Percentiles rank a stretch among this genome's conserved stretches.
Evolutionary conservation across 2,113 vertebrate species (phyloP).

Genomic region (Hemicordylus capensis): DNA sequence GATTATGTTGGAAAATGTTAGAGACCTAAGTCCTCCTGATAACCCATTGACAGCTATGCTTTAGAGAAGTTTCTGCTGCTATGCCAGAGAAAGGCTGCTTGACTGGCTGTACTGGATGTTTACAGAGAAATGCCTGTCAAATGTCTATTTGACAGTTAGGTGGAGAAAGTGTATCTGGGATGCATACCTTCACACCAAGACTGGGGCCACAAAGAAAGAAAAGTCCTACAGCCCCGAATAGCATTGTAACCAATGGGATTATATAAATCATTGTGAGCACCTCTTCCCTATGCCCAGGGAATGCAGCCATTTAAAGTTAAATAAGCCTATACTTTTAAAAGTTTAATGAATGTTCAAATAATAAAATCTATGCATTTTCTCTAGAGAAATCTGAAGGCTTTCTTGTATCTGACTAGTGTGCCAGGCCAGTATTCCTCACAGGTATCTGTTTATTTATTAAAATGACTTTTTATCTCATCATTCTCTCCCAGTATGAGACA

Average conservation of each 20-base stretch:
- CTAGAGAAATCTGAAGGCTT: no score
- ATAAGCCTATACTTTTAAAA: no score
- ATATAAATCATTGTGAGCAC: background rate
- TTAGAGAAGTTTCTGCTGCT: constrained; percentile 39
- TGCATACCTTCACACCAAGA: constrained; percentile 6
- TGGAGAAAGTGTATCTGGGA: constrained; percentile 27
- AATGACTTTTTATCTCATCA: no score
- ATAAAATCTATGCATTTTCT: no score
- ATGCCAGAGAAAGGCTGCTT: accelerated
- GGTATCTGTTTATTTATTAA: no score
- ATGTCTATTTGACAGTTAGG: constrained; percentile 4
- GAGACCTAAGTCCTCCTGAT: constrained; percentile 4
- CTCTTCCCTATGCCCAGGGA: background rate
- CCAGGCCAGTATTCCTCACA: no score
- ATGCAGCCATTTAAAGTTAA: background rate
- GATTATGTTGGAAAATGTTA: constrained; percentile 59
- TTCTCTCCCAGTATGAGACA: no score
- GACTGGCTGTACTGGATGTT: background rate
- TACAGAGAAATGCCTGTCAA: constrained; percentile 20
- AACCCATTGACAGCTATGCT: constrained; percentile 1
- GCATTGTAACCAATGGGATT: constrained; percentile 3
- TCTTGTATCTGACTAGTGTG: no score
- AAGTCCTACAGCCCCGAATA: background rate
- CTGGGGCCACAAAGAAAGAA: constrained; percentile 6
- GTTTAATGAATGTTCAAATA: no score